Percentiles rank a stretch among this genome's conserved stretches.
Evolutionary conservation across 2,113 vertebrate genomes (phyloP).

Genomic region (Psilopsiagon aymara): DNA sequence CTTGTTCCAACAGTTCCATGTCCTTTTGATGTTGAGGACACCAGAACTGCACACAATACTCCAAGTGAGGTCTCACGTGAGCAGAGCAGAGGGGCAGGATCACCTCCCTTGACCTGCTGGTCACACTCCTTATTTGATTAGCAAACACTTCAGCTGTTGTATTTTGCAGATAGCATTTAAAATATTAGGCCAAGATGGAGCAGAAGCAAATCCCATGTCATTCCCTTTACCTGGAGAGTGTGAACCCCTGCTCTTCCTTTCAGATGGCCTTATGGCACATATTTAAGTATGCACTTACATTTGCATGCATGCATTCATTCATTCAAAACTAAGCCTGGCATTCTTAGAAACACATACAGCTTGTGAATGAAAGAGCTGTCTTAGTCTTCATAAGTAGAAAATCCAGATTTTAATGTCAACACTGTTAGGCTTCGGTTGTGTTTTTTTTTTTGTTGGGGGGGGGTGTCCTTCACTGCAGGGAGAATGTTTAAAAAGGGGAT

Average conservation of each 20-base stretch:
- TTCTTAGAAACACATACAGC: background rate
- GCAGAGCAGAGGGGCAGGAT: too few relatives aligned
- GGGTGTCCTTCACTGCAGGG: background rate
- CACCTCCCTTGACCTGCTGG: too few relatives aligned
- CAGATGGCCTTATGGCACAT: background rate
- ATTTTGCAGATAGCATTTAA: background rate
- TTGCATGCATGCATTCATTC: background rate
- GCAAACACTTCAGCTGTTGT: background rate
- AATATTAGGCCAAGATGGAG: background rate
- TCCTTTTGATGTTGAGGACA: too few relatives aligned
- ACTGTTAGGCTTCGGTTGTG: background rate
- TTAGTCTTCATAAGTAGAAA: background rate
- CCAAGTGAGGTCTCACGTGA: too few relatives aligned
- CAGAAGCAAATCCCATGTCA: background rate
- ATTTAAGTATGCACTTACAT: background rate
- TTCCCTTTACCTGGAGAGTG: background rate
- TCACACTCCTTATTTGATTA: background rate
- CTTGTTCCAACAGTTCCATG: too few relatives aligned
- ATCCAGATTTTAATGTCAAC: conserved; percentile 25
- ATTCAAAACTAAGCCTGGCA: conserved; percentile 2
- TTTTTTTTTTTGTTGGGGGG: background rate
- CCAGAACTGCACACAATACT: too few relatives aligned
- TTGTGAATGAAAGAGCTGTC: background rate
- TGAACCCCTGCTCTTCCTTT: background rate
- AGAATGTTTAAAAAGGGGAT: background rate